Evolutionary conservation across 2,797 vertebrate genomes (phyloP), one percentile per base, ranked within the genome.

Genomic region (Phyllotis vaccarum): DNA sequence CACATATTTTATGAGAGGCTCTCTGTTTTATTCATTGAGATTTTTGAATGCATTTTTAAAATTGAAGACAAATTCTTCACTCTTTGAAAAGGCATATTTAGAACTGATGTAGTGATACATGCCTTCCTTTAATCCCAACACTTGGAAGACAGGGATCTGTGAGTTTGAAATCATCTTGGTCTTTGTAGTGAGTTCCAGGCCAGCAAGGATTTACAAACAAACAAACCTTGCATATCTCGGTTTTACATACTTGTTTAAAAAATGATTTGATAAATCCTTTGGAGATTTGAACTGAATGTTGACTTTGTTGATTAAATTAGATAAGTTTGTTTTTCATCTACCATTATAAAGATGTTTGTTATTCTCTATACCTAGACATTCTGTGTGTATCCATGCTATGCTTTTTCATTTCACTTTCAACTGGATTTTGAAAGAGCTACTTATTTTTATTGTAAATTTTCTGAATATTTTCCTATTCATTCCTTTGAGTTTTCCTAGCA

Each of bases 1-100:
- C 8, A 8, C 37, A 54, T 81, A 34, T 60, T 46, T 87, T 49
- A 75, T 22, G 56, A 27, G 22, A 54, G 49, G 19, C 6, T 82
- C 29, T 89, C 90, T 92, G n/a, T 85, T 76, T 89, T 49, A 76
- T 95, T 92, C 37, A 87, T 22, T 74, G 22, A 74, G 12, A 74
- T 40, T 24, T 27, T 85, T 68, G 40, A 66, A 58, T 68, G 10
- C 6, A 27, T 68, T 78, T 70, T 66, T 66, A 75, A 66, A 40
- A 24, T 72, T 86, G 11, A 37, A 74, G 37, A 66, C 49, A 68
- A 31, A 19, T 64, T 94, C 40, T 79, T 94, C 66, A 54, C 4
- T 3, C 29, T 81, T 64, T 86, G 37, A n/a, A 54, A 88, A 40
- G 14, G 24, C 24, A 60, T 40, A 29, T 24, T 16, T 40, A 58